Evolutionary conservation across 2,797 vertebrate species (phyloP).

Genomic region (Notolabrus celidotus): DNA sequence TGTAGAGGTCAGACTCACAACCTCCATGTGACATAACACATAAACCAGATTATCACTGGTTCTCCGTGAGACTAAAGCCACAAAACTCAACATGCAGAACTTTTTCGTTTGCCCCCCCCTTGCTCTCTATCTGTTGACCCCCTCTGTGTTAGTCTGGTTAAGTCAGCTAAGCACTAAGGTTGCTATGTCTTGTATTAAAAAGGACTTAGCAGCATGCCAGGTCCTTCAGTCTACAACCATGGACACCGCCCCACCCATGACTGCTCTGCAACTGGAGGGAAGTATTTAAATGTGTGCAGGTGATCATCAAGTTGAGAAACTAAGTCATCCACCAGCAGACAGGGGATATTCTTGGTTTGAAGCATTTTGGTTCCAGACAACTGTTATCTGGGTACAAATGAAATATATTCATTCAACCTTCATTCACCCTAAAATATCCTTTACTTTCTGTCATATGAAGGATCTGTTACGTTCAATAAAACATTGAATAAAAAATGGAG

Average conservation of each 20-base stretch:
- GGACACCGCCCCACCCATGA: conserved; percentile 29
- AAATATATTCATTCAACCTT: too few relatives aligned
- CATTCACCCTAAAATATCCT: too few relatives aligned
- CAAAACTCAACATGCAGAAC: background rate
- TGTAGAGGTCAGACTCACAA: too few relatives aligned
- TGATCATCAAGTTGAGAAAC: background rate
- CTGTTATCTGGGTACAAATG: too few relatives aligned
- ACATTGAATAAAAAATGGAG: too few relatives aligned
- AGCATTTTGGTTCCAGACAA: too few relatives aligned
- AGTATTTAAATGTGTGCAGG: background rate
- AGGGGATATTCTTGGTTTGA: too few relatives aligned
- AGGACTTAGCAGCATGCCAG: conserved; percentile 63
- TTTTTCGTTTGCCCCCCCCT: background rate
- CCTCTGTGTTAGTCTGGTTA: background rate
- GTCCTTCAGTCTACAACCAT: conserved; percentile 47
- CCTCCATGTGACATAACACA: too few relatives aligned
- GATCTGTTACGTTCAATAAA: too few relatives aligned
- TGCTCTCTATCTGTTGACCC: background rate
- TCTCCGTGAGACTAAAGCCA: background rate
- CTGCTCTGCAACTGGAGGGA: background rate
- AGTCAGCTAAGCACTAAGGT: conserved; percentile 23
- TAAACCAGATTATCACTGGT: background rate
- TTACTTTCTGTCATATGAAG: too few relatives aligned
- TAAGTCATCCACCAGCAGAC: too few relatives aligned
- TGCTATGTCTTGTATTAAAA: conserved; percentile 61